Evolutionary conservation across 2,113 vertebrate genomes (phyloP), one percentile per base, ranked within the genome.

Genomic region (Hippopotamus amphibius): DNA sequence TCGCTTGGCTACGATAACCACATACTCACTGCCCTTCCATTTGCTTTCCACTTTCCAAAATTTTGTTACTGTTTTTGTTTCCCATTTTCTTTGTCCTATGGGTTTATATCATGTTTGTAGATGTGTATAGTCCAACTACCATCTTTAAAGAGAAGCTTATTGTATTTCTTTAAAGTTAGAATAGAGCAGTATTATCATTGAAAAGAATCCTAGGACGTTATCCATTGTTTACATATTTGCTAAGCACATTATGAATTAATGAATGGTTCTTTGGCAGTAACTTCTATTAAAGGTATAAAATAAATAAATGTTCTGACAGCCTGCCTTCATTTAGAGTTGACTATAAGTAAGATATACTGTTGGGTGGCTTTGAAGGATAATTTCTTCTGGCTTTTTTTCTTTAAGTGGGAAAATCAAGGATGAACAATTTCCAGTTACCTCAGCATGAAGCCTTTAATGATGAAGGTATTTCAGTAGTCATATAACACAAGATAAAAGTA

Each of bases 381-480:
- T 96, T 69, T 93, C 66, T 98, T 97, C 33, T 96, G 16, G 21
- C 21, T 57, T 95, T 93, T 88, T 96, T 97, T 96, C 96, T 66
- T 95, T 7, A 55, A 98, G 97, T 97, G 98, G 98, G 98, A 83
- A 98, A 98, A 86, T 79, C 97, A n/a, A 98, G 93, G 97, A 90
- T 10, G 89, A 96, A 93, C n/a, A 84, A 97, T 96, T 98, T 98
- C 77, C 98, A 98, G 28, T 96, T 98, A 86, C 97, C 97, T 12
- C 97, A 98, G 65, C 98, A 92, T 61, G 98, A 98, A 88, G 98
- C 97, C 90, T 93, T 37, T 97, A 93, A 98, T 11, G 96, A 98
- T 96, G 98, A 99, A 98, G 99, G 99, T 99, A 99, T 97, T 97
- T 97, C n/a, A 95, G 0, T 94, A 93, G 26, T 96, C 77, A 9